phyloP scores from a whole-genome alignment of 2,113 vertebrate species.

The Oncorhynchus gorbuscha region DNA sequence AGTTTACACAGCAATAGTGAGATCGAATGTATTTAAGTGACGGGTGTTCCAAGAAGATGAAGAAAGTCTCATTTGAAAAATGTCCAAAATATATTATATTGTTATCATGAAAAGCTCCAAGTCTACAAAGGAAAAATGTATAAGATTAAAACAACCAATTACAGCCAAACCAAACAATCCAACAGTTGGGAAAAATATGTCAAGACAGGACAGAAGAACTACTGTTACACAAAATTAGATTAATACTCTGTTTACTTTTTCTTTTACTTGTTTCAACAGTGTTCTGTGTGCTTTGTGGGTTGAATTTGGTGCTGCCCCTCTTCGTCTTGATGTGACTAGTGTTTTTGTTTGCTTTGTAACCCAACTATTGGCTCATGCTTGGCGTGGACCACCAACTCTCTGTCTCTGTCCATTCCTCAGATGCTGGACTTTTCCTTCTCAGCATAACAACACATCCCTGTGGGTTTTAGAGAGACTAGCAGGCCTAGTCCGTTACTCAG shows the following conservation, averaged over 20 bases:
- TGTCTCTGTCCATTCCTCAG: too few relatives aligned
- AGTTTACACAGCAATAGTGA: neutral
- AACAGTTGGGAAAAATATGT: neutral
- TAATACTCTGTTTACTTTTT: slow-evolving; percentile 1
- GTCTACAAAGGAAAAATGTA: slow-evolving; percentile 17
- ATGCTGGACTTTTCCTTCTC: too few relatives aligned
- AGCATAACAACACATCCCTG: too few relatives aligned
- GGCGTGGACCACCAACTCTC: slow-evolving; percentile 23
- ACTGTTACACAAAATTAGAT: slow-evolving; percentile 1
- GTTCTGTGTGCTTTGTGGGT: neutral
- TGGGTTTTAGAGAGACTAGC: too few relatives aligned
- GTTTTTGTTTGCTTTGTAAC: slow-evolving; percentile 29
- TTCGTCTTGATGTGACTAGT: slow-evolving; percentile 5
- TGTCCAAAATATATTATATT: neutral
- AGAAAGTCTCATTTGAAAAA: neutral
- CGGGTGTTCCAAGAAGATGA: neutral
- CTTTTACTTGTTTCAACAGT: slow-evolving; percentile 12
- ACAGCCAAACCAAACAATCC: slow-evolving; percentile 22
- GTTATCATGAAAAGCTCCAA: neutral
- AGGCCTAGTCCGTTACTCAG: too few relatives aligned
- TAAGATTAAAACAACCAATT: slow-evolving; percentile 21
- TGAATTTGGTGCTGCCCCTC: slow-evolving; percentile 8
- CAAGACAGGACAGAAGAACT: neutral
- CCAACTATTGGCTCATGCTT: slow-evolving; percentile 7
- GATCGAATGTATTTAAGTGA: neutral